These are phyloP conservation scores for Microtus agrestis DNA, from an alignment of 2,797 vertebrate genomes.

Conservation along the genomic window DNA sequence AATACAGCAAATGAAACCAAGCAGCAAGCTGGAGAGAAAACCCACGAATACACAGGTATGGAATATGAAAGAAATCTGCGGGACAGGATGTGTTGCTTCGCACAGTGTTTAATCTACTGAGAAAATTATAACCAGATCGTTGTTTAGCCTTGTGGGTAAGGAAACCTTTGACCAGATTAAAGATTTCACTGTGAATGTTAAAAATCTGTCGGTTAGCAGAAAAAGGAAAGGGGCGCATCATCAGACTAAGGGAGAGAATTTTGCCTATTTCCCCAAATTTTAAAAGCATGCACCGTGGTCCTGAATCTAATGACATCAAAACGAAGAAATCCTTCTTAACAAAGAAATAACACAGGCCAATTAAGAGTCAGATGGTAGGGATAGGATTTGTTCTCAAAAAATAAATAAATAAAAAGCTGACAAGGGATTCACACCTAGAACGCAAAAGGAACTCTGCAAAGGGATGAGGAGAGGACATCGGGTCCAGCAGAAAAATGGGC, in stretches of 20 bases:
- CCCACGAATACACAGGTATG: background rate
- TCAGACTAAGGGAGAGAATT: background rate
- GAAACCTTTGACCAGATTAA: background rate
- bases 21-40: background rate
- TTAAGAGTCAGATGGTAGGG: slow-evolving; percentile 69
- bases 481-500: slow-evolving; percentile 72
- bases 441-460: slow-evolving; percentile 52
- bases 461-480: slow-evolving; percentile 53
- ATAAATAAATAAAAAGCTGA: slow-evolving; percentile 59
- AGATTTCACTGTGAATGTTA: slow-evolving; percentile 4
- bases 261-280: background rate
- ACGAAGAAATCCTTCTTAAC: slow-evolving; percentile 52
- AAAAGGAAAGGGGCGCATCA: background rate
- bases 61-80: background rate
- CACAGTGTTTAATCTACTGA: background rate
- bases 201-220: background rate
- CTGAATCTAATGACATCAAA: slow-evolving; percentile 65
- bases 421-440: slow-evolving; percentile 77
- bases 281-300: slow-evolving; percentile 29
- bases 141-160: background rate
- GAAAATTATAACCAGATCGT: background rate
- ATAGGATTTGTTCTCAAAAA: slow-evolving; percentile 13
- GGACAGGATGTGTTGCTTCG: background rate
- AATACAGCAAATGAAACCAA: background rate
- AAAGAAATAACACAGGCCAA: slow-evolving; percentile 46